These are phyloP conservation scores for Sorex maritimensis DNA, from an alignment of 2,797 vertebrate genomes.

Conservation along the genomic window DNA sequence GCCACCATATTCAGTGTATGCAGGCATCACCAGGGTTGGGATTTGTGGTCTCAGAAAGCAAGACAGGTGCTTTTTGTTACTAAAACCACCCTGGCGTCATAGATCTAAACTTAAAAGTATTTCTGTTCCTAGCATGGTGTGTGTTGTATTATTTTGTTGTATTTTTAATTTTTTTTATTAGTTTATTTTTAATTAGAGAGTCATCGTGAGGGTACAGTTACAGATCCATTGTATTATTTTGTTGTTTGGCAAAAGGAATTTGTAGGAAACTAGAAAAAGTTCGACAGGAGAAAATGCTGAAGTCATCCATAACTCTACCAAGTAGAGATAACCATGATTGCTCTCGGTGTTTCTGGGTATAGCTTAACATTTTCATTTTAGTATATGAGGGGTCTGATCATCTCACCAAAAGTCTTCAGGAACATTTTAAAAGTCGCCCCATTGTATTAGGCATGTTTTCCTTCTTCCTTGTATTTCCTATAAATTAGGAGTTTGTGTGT, in stretches of 20 bases:
- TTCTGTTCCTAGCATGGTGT: neutral
- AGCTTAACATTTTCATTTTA: neutral
- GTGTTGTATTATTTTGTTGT: neutral
- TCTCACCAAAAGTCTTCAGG: neutral
- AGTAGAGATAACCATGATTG: neutral
- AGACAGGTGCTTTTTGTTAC: neutral
- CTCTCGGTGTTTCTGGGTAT: neutral
- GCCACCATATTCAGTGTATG: neutral
- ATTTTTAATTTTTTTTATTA: no score
- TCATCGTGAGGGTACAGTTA: no score
- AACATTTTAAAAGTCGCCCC: neutral
- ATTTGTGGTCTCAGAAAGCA: neutral
- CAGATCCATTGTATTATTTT: no score
- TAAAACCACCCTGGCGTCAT: neutral
- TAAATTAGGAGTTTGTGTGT: neutral
- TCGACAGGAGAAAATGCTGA: neutral
- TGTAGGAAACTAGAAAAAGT: conserved; percentile 19
- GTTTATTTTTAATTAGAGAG: no score
- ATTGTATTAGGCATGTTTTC: neutral
- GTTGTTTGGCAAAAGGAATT: neutral
- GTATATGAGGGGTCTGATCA: neutral
- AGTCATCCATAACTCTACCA: neutral
- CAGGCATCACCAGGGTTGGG: neutral
- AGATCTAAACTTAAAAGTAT: neutral
- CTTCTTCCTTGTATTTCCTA: neutral